phyloP scores from a whole-genome alignment of 2,113 vertebrate genomes.

The Forbesichthys agassizii region DNA sequence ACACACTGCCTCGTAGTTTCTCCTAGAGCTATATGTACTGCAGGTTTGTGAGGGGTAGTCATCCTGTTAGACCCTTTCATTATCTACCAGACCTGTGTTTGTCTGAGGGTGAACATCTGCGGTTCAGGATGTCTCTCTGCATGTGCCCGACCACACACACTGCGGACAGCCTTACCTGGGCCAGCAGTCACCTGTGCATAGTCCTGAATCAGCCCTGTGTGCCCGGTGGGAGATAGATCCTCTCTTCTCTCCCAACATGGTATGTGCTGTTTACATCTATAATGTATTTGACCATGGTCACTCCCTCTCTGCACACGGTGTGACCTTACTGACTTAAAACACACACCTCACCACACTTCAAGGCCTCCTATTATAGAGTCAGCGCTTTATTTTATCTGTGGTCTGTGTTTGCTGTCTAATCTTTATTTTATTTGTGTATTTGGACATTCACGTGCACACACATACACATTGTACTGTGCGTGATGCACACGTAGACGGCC shows the following conservation, averaged over 20 bases:
- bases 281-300: no score
- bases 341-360: not conserved
- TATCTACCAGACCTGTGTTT: constrained; percentile 28
- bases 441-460: no score
- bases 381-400: constrained; percentile 17
- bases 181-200: constrained; percentile 73
- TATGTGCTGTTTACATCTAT: not conserved
- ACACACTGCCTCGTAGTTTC: not conserved
- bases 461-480: no score
- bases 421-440: no score
- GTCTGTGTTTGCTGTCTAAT: no score
- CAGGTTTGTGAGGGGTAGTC: constrained; percentile 31
- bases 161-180: constrained; percentile 70
- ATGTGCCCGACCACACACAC: constrained; percentile 55
- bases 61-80: constrained; percentile 33
- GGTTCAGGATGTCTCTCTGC: constrained; percentile 70
- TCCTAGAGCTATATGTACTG: no score
- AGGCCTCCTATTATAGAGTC: constrained; percentile 24
- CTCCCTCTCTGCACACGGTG: not conserved
- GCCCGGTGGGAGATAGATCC: constrained; percentile 43
- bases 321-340: not conserved
- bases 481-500: no score
- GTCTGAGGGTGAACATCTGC: constrained; percentile 66
- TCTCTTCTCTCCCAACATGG: constrained; percentile 13
- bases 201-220: constrained; percentile 57